Percentiles rank a stretch among this genome's conserved stretches.
phyloP scores from a whole-genome alignment of 2,888 invertebrate species.

The Teleiodes luculella region DNA sequence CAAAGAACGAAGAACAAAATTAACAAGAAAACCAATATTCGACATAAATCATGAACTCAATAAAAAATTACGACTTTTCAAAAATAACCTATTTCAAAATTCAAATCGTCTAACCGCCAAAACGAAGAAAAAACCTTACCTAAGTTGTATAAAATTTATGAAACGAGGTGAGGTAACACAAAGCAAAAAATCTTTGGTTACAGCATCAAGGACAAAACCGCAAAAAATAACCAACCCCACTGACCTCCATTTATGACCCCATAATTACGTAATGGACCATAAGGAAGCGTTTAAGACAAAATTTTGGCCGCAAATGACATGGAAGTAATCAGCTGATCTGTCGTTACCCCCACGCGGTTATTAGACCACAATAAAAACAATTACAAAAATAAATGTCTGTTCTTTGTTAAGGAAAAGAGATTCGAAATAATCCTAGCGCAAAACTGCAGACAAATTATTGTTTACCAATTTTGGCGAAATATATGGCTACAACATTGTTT shows the following conservation, averaged over 20 bases:
- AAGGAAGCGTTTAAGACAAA: slow-evolving; percentile 6
- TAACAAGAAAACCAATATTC: too few species aligned
- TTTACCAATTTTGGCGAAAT: slow-evolving; percentile 1
- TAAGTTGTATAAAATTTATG: too few species aligned
- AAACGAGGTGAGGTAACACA: not conserved
- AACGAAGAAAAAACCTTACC: too few species aligned
- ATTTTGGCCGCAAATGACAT: slow-evolving; percentile 33
- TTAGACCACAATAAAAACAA: slow-evolving; percentile 49
- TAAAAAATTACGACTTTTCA: too few species aligned
- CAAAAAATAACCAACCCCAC: not conserved
- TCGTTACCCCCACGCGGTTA: slow-evolving; percentile 55
- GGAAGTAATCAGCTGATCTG: slow-evolving; percentile 42
- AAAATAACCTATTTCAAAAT: too few species aligned
- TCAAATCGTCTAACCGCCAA: too few species aligned
- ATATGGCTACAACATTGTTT: not conserved
- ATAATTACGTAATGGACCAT: not conserved
- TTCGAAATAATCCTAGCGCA: not conserved
- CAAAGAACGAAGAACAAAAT: too few species aligned
- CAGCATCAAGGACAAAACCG: not conserved
- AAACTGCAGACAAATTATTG: not conserved
- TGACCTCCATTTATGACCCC: not conserved
- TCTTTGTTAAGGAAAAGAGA: not conserved
- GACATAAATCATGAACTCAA: too few species aligned
- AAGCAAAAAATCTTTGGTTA: not conserved
- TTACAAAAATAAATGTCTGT: slow-evolving; percentile 25